Evolutionary conservation across 2,113 vertebrate species (phyloP).

Genomic region (Hippocampus mohnikei): DNA sequence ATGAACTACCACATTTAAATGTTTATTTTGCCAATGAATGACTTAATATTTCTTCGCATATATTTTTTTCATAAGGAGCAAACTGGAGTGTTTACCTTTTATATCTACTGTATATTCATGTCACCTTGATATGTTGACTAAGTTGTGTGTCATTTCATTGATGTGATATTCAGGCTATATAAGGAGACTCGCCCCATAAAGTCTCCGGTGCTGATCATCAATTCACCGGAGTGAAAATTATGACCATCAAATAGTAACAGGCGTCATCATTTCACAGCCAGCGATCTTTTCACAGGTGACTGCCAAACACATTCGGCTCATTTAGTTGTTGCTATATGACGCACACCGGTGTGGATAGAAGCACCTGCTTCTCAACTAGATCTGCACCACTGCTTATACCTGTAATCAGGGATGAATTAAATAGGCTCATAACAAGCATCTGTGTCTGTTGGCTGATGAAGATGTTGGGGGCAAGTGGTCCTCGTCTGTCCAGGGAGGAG

Average conservation of each 20-base stretch:
- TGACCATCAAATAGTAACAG: constrained; percentile 35
- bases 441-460: constrained; percentile 52
- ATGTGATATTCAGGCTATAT: background rate
- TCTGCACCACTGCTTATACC: constrained; percentile 34
- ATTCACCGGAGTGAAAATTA: constrained; percentile 14
- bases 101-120: too few species aligned
- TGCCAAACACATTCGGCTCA: constrained; percentile 12
- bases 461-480: constrained; percentile 45
- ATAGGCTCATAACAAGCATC: constrained; percentile 66
- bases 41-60: too few species aligned
- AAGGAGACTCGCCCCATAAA: background rate
- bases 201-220: constrained; percentile 1
- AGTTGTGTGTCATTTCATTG: background rate
- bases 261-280: constrained; percentile 40
- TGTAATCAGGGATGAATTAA: constrained; percentile 55
- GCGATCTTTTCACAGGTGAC: constrained; percentile 34
- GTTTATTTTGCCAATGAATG: too few species aligned
- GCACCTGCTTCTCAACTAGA: constrained; percentile 29
- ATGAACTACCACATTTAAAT: too few species aligned
- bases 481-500: constrained; percentile 41
- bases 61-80: too few species aligned
- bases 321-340: constrained; percentile 22
- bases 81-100: too few species aligned
- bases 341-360: constrained; percentile 28
- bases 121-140: too few species aligned